A percentile compares a stretch with the other conserved stretches of the same genome.
Conservation (phyloP, 1,140 invertebrate genomes). For the Xylocopa sonorina region DNA sequence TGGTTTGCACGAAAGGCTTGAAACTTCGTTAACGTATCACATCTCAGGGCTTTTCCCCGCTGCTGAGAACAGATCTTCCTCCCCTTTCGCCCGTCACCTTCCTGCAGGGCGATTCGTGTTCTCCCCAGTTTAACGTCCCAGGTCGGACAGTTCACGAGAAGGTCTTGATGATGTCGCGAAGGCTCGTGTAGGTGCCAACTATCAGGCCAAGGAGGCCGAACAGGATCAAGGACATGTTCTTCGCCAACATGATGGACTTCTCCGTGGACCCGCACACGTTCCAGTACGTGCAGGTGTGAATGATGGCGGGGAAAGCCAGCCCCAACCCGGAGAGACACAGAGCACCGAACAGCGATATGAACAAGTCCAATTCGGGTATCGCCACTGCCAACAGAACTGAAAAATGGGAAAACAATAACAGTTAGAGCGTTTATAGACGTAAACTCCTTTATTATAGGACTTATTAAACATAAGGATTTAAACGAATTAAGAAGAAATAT, state of each 20-base stretch:
- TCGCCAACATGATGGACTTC: conserved; percentile 83
- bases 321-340: conserved; percentile 92
- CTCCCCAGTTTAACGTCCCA: neutral
- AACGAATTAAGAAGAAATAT: too few species aligned
- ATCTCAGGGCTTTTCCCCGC: conserved; percentile 5
- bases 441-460: too few species aligned
- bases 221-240: conserved; percentile 87
- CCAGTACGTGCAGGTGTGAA: conserved; percentile 88
- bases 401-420: neutral
- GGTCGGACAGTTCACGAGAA: conserved; percentile 69
- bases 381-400: conserved; percentile 89
- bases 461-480: too few species aligned
- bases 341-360: conserved; percentile 95
- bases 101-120: neutral
- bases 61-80: neutral
- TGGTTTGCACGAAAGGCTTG: neutral
- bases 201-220: conserved; percentile 87
- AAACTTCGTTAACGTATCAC: conserved; percentile 47
- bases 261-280: conserved; percentile 80
- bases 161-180: conserved; percentile 84
- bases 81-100: neutral
- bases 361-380: conserved; percentile 91
- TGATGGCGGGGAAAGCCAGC: conserved; percentile 93
- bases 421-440: too few species aligned
- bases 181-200: conserved; percentile 87